phyloP scores from a whole-genome alignment of 2,113 vertebrate species.

The Ellobius talpinus region DNA sequence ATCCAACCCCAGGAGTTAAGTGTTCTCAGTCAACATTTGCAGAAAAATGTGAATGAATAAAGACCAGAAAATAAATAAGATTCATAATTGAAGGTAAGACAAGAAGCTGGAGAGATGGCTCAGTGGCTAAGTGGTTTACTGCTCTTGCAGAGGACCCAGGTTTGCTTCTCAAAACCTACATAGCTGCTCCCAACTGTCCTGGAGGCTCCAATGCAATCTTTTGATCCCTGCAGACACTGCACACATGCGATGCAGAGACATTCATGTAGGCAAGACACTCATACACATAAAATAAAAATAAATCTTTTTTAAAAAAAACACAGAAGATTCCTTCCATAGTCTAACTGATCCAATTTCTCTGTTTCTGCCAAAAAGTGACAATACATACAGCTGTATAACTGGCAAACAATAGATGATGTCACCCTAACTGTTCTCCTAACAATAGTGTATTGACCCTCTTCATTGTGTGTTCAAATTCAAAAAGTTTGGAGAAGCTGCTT shows the following conservation, averaged over 20 bases:
- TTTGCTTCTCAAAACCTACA: not conserved
- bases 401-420: conserved; percentile 69
- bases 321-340: conserved; percentile 5
- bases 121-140: not conserved
- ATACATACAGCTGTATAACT: conserved; percentile 69
- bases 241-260: too few relatives aligned
- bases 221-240: not conserved
- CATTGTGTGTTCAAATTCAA: conserved; percentile 44
- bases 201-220: not conserved
- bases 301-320: not conserved
- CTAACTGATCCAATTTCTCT: conserved; percentile 26
- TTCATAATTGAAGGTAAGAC: not conserved
- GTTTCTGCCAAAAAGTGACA: conserved; percentile 71
- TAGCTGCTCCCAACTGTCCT: not conserved
- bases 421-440: conserved; percentile 62
- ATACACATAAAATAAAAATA: not conserved
- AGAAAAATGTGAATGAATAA: not conserved
- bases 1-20: not conserved
- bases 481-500: conserved; percentile 56
- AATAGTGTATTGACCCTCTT: conserved; percentile 45
- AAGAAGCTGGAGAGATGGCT: not conserved
- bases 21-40: not conserved
- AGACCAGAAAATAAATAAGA: conserved; percentile 6
- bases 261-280: not conserved
- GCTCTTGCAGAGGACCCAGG: not conserved